phyloP scores from a whole-genome alignment of 2,797 vertebrate genomes.

The Lycodopsis pacificus region DNA sequence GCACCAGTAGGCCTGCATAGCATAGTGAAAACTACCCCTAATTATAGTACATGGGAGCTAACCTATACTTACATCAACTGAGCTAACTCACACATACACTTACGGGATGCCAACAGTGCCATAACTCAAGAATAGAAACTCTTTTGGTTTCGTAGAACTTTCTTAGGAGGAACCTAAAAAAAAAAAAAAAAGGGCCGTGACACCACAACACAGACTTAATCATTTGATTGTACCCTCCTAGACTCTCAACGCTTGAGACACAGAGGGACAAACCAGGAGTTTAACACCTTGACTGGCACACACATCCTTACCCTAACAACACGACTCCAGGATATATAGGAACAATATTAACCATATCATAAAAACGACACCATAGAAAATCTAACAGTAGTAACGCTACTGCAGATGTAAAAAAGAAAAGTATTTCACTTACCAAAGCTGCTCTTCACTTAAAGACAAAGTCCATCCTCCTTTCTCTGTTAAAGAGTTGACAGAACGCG shows the following conservation, averaged over 20 bases:
- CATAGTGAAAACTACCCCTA: constrained; percentile 62
- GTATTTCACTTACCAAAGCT: no score
- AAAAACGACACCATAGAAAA: no score
- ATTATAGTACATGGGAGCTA: constrained; percentile 69
- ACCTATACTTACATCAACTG: constrained; percentile 71
- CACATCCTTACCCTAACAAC: no score
- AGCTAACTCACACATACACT: constrained; percentile 48
- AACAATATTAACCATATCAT: no score
- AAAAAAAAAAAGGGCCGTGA: not conserved
- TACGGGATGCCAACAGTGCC: constrained; percentile 49
- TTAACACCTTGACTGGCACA: constrained; percentile 28
- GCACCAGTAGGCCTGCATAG: constrained; percentile 34
- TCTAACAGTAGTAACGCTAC: no score
- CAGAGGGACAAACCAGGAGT: constrained; percentile 16
- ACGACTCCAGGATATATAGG: no score
- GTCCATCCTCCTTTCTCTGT: no score
- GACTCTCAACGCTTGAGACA: constrained; percentile 9
- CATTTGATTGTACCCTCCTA: constrained; percentile 24
- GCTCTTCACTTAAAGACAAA: no score
- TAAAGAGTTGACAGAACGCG: no score
- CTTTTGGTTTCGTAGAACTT: constrained; percentile 29
- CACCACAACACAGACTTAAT: constrained; percentile 35
- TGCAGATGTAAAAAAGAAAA: no score
- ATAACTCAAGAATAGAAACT: constrained; percentile 59
- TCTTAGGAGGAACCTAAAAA: constrained; percentile 30